These are phyloP conservation scores for Enchytraeus crypticus DNA, from an alignment of 2,888 invertebrate genomes.

Conservation along the genomic window DNA sequence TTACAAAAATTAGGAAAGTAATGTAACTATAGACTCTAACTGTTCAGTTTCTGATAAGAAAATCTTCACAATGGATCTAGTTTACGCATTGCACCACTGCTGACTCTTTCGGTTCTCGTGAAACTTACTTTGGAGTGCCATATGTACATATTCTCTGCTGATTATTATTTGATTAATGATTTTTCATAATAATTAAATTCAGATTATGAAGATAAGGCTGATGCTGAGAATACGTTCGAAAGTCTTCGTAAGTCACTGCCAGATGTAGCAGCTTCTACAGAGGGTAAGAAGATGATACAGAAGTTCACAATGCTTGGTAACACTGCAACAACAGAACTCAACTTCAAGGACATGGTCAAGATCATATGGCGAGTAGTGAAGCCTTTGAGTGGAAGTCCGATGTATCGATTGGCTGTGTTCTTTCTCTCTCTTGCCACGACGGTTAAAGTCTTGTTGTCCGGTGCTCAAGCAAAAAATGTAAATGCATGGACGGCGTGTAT, in stretches of 20 bases:
- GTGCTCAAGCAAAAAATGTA: background rate
- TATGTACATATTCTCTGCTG: too few species aligned
- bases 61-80: too few species aligned
- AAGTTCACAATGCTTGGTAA: slow-evolving; percentile 7
- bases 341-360: slow-evolving; percentile 19
- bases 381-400: slow-evolving; percentile 7
- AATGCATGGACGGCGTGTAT: slow-evolving; percentile 7
- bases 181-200: too few species aligned
- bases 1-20: too few species aligned
- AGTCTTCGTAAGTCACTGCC: slow-evolving; percentile 3
- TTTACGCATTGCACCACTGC: too few species aligned
- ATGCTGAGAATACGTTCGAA: background rate
- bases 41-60: too few species aligned
- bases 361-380: slow-evolving; percentile 21
- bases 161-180: too few species aligned
- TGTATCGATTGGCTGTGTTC: slow-evolving; percentile 12
- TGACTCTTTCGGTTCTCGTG: too few species aligned
- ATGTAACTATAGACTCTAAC: too few species aligned
- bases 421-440: slow-evolving; percentile 12
- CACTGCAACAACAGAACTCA: slow-evolving; percentile 12
- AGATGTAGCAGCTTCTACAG: background rate
- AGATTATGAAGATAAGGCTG: slow-evolving; percentile 9
- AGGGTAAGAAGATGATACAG: slow-evolving; percentile 12
- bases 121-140: too few species aligned
- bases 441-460: background rate